These are phyloP conservation scores for Stenoptilia bipunctidactyla DNA, from an alignment of 2,888 invertebrate genomes.

Conservation along the genomic window DNA sequence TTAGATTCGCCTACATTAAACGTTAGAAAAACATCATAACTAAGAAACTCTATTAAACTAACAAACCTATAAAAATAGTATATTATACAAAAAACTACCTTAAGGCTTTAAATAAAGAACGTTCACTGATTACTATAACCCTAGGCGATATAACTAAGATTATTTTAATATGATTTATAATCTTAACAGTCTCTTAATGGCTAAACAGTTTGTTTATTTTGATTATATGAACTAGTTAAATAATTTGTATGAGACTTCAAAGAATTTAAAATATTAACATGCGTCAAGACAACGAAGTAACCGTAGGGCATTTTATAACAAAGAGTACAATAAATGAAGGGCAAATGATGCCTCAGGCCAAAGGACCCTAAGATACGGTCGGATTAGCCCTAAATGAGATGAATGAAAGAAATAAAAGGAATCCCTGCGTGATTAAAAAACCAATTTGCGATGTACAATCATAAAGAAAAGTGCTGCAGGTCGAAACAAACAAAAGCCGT, in stretches of 20 bases:
- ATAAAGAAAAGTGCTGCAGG: constrained; percentile 3
- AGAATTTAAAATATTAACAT: constrained; percentile 4
- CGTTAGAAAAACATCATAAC: too few species aligned
- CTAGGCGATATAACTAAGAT: constrained; percentile 57
- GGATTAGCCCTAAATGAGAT: constrained; percentile 38
- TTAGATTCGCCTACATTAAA: too few species aligned
- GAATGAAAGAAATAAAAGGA: constrained; percentile 36
- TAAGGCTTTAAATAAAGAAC: too few species aligned
- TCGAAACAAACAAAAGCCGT: constrained; percentile 2
- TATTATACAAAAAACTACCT: constrained; percentile 14
- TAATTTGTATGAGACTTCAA: not conserved
- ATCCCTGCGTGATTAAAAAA: constrained; percentile 48
- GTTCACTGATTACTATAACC: constrained; percentile 50
- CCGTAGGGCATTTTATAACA: constrained; percentile 26
- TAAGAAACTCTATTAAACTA: too few species aligned
- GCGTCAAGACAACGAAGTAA: constrained; percentile 7
- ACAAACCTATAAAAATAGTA: too few species aligned
- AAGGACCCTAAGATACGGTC: constrained; percentile 22
- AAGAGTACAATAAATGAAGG: constrained; percentile 28
- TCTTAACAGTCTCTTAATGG: constrained; percentile 53
- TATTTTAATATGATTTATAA: constrained; percentile 55
- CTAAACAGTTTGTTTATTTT: constrained; percentile 35
- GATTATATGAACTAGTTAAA: constrained; percentile 17
- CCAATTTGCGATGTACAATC: constrained; percentile 27
- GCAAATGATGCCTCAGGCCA: constrained; percentile 28